phyloP scores from a whole-genome alignment of 2,888 invertebrate species.

The Rhogogaster chlorosoma region DNA sequence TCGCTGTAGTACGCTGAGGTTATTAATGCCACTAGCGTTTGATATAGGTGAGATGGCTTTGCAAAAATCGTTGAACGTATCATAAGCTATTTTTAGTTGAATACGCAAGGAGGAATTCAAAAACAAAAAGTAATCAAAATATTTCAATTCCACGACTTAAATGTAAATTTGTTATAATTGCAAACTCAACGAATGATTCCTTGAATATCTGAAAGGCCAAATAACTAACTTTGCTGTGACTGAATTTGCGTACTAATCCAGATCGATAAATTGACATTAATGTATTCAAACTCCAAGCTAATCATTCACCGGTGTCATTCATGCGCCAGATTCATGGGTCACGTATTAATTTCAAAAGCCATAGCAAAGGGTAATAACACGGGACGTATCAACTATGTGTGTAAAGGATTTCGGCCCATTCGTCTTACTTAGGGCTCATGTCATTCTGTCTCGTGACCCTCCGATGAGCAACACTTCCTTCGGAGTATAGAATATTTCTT shows the following conservation, averaged over 20 bases:
- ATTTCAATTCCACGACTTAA: neutral
- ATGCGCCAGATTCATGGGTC: neutral
- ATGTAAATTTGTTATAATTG: neutral
- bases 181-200: neutral
- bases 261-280: neutral
- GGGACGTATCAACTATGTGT: neutral
- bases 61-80: neutral
- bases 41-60: neutral
- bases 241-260: neutral
- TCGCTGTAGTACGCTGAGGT: neutral
- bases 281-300: constrained; percentile 6
- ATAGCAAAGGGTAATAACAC: neutral
- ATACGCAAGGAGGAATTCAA: neutral
- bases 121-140: neutral
- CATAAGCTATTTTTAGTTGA: neutral
- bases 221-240: neutral
- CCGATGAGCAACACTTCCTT: neutral
- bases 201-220: neutral
- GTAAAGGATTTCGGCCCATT: constrained; percentile 6
- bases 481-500: neutral
- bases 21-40: constrained; percentile 12
- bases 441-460: neutral
- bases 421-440: constrained; percentile 17
- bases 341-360: constrained; percentile 27
- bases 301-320: constrained; percentile 35